Evolutionary conservation across 2,797 vertebrate genomes (phyloP), one percentile per base, ranked within the genome.

Genomic region (Sebastes trivittatus): DNA sequence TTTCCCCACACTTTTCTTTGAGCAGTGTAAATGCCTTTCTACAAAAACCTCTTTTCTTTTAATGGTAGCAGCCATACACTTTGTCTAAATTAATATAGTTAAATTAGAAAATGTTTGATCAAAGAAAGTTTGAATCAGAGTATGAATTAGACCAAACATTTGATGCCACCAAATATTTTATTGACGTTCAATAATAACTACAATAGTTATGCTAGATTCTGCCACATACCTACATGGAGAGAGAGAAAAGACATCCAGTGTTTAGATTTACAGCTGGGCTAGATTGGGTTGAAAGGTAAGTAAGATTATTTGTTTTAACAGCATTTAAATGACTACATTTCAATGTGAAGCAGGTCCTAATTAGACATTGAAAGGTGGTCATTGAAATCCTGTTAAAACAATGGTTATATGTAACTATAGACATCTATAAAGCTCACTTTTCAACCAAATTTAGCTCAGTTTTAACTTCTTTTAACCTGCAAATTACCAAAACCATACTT

Each of bases 401-500:
- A 29, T 42, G 38, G 42, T 70, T 61, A 46, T 22, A 36, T 58
- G 34, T 38, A 59, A 65, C 29, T 38, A 16, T 3, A 66, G 67
- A 42, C 36, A 54, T 61, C 9, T 52, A 30, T 29, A 30, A 56
- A 59, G 54, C 4, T 66, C 54, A 29, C 38, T n/a, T 73, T 82
- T 65, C 29, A 27, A 22, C 32, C 27, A 65, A 8, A 59, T 74
- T 27, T 56, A 75, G 60, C 32, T 13, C 25, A 20, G 63, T 73
- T 80, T 73, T 5, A 8, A 60, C 56, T 30, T 38, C 18, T 18
- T 18, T 46, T 69, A 68, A 77, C 73, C 77, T 80, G 29, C 52
- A 69, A 68, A 77, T 84, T 32, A 77, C 29, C 18, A 71, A 62
- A 79, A 13, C 81, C 60, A 61, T 42, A 9, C 60, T 70, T 54